A percentile compares a stretch with the other conserved stretches of the same genome.
These are phyloP conservation scores for Bactericera cockerelli DNA, from an alignment of 1,140 invertebrate genomes.

Conservation along the genomic window DNA sequence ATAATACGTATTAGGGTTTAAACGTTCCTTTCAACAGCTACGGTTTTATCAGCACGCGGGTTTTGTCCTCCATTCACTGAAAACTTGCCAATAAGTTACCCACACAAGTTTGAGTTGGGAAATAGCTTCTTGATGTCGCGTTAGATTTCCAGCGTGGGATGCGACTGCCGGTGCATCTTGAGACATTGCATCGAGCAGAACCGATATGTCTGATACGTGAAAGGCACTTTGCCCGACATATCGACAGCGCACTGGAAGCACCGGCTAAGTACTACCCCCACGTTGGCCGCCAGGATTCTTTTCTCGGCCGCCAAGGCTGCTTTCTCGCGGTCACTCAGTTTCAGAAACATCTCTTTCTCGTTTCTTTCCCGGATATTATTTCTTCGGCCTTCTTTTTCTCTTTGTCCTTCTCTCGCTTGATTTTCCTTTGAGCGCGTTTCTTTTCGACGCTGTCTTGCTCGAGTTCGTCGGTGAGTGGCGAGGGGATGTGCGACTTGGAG, in stretches of 20 bases:
- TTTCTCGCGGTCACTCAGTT: conserved; percentile 61
- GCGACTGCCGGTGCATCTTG: conserved; percentile 21
- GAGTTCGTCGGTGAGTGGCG: conserved; percentile 45
- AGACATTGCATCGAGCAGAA: conserved; percentile 68
- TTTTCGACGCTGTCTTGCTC: conserved; percentile 46
- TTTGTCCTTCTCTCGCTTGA: conserved; percentile 50
- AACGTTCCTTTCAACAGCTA: too few relatives aligned
- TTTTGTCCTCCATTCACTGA: too few relatives aligned
- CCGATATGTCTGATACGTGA: conserved; percentile 57
- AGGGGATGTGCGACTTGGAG: conserved; percentile 52
- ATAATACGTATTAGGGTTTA: too few relatives aligned
- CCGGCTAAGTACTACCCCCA: conserved; percentile 33
- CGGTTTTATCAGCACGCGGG: too few relatives aligned
- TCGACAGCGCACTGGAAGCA: conserved; percentile 61
- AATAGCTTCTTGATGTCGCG: background rate
- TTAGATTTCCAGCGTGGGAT: background rate
- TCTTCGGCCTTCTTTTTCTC: conserved; percentile 44
- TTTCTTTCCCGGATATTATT: conserved; percentile 39
- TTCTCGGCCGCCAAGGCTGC: conserved; percentile 51
- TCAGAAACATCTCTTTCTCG: conserved; percentile 42
- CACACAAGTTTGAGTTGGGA: too few relatives aligned
- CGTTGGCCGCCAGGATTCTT: conserved; percentile 33
- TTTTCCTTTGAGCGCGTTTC: conserved; percentile 39
- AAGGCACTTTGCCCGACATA: conserved; percentile 55
- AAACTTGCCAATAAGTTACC: too few relatives aligned